phyloP scores from a whole-genome alignment of 53 echinoderm and acorn worm species.

The Holothuria leucospilota region DNA sequence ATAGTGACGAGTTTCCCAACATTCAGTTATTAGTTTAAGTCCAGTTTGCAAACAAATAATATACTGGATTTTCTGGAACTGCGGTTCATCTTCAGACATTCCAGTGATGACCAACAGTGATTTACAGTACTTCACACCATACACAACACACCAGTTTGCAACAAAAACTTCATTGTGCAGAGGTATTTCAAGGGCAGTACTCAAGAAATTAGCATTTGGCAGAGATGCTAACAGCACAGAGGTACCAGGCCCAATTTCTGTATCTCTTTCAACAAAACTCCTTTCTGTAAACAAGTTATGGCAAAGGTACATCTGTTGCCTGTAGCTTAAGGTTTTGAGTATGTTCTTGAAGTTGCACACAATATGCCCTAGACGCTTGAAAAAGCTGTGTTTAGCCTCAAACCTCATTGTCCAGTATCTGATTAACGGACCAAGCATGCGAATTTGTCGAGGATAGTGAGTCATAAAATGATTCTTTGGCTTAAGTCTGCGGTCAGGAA shows the following conservation, averaged over 20 bases:
- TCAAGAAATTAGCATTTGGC: not conserved
- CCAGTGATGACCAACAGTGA: conserved; percentile 1
- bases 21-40: conserved; percentile 11
- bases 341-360: conserved; percentile 68
- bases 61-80: conserved; percentile 16
- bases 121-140: conserved; percentile 15
- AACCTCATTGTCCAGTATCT: conserved; percentile 67
- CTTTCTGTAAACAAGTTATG: conserved; percentile 15
- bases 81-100: conserved; percentile 30
- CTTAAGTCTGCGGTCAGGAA: conserved; percentile 27
- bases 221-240: not conserved
- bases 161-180: conserved; percentile 23
- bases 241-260: conserved; percentile 20
- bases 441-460: conserved; percentile 51
- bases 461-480: conserved; percentile 57
- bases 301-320: conserved; percentile 30
- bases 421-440: conserved; percentile 48
- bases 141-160: conserved; percentile 43
- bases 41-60: conserved; percentile 18
- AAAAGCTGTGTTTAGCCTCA: conserved; percentile 57
- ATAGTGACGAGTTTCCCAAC: conserved; percentile 33
- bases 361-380: conserved; percentile 55
- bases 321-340: conserved; percentile 41
- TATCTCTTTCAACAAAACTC: not conserved
- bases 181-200: not conserved